Evolutionary conservation across 23 tunicate genomes (phyloP), one percentile per base, ranked within the genome.

Genomic region (Halocynthia aurantium): DNA sequence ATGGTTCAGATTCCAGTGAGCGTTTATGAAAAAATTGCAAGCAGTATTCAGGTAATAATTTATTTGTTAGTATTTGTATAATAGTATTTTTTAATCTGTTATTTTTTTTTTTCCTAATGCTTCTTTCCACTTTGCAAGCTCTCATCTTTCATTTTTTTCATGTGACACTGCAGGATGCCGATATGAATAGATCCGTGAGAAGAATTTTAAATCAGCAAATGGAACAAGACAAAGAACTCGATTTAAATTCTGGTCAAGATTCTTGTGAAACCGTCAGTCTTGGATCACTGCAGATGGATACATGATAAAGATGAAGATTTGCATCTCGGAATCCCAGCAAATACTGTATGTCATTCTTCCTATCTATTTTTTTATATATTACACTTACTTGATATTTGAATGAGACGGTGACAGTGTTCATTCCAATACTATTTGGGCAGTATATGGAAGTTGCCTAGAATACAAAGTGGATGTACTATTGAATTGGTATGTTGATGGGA

Each of bases 1-100:
- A 84, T 89, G 96, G 88, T 89, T 18, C 88, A 89, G 2, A 84
- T 89, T 18, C 96, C 96, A 12, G 83, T 84, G 40, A 80, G 88
- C 7, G 96, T 89, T 22, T 89, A 89, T 69, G 96, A 89, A 79
- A 84, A 84, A 52, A 70, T 89, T 15, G 96, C 96, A 6, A 74
- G 62, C 64, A 55, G 89, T 7, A 84, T 89, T 10, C 84, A 84
- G 78, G 78, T 74, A 18, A 56, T 22, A n/a, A 44, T 19, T 18
- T 70, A n/a, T 0, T 70, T n/a, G 22, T 11, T 67, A n/a, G 21
- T 67, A 19, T 18, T 17, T 17, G 22, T 67, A 0, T 0, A 17
- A n/a, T 22, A 67, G 22, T 67, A 12, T 17, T 67, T 19, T 18
- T 2, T 31, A 31, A 31, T 31, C 44, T 31, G 44, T 8, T 71